These are phyloP conservation scores for Micromussa lordhowensis DNA, from an alignment of 92 coral and sea anemone genomes.

Conservation along the genomic window DNA sequence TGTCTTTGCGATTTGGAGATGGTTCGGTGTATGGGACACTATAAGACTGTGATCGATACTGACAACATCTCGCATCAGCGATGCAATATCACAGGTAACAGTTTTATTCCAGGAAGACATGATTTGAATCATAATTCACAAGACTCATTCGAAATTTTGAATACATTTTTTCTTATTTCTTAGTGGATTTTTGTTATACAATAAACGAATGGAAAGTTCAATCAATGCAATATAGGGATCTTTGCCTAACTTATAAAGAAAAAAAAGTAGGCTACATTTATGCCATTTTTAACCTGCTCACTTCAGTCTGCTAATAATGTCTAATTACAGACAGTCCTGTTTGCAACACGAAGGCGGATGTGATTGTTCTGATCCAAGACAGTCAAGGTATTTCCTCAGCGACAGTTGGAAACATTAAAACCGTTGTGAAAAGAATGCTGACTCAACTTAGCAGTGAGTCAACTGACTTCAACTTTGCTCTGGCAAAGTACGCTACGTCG, in stretches of 20 bases:
- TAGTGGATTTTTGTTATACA: no score
- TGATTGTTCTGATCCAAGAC: background rate
- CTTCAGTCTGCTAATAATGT: no score
- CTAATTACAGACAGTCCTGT: background rate
- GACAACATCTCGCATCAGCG: background rate
- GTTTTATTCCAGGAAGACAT: background rate
- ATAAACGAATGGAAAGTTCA: background rate
- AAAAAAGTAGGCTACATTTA: background rate
- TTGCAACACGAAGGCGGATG: conserved; percentile 27
- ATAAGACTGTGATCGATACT: background rate
- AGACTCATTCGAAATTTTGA: background rate
- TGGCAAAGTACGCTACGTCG: conserved; percentile 2
- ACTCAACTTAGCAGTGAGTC: background rate
- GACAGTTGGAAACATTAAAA: no score
- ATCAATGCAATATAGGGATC: no score
- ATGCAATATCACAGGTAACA: background rate
- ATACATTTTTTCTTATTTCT: no score
- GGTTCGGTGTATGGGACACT: background rate
- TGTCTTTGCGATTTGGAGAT: conserved; percentile 24
- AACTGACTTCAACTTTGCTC: background rate
- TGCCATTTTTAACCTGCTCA: no score
- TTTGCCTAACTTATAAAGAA: background rate
- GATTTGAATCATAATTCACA: no score
- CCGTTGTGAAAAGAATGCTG: no score
- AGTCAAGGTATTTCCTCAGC: background rate